phyloP scores from a whole-genome alignment of 2,113 vertebrate species.

The Neopipo cinnamomea region DNA sequence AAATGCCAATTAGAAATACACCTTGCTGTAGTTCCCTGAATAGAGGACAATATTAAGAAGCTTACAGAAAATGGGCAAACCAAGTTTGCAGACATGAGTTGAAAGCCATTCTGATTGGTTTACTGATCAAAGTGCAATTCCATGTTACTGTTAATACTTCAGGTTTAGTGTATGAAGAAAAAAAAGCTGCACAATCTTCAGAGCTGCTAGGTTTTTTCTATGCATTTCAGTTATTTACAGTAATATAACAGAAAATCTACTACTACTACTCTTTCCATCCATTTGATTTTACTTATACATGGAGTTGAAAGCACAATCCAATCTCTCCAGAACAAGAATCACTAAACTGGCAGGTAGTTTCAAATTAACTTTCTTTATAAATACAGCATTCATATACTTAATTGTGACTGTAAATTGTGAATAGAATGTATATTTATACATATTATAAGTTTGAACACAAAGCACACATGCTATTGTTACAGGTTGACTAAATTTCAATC shows the following conservation, averaged over 20 bases:
- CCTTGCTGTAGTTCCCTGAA: neutral
- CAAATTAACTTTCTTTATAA: neutral
- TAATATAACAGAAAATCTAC: neutral
- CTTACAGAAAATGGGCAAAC: neutral
- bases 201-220: neutral
- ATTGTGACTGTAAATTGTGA: neutral
- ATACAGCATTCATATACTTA: neutral
- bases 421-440: neutral
- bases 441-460: neutral
- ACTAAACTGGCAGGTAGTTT: neutral
- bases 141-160: neutral
- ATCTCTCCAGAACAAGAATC: neutral
- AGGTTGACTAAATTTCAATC: neutral
- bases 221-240: constrained; percentile 61
- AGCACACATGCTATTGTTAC: neutral
- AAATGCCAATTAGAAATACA: neutral
- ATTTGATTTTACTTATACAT: constrained; percentile 13
- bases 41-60: neutral
- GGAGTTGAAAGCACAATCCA: neutral
- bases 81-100: neutral
- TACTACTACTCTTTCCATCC: neutral
- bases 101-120: neutral
- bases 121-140: constrained; percentile 23
- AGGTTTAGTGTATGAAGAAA: constrained; percentile 47
- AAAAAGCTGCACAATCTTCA: constrained; percentile 4